Conservation (phyloP, 2,113 vertebrate genomes). For the Entelurus aequoreus region DNA sequence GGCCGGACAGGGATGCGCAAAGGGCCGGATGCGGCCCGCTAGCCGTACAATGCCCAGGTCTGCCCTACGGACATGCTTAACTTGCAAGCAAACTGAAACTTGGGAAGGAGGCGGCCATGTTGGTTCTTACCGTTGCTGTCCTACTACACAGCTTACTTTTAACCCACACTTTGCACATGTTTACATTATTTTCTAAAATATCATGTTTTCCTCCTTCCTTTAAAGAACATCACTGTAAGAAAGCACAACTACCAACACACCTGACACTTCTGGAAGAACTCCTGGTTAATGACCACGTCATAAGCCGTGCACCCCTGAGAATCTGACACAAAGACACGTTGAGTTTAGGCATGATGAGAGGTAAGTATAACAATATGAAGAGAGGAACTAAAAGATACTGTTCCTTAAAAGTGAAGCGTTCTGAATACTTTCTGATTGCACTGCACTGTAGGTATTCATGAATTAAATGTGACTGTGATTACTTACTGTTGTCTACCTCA, state of each 20-base stretch:
- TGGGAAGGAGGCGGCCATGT: too few species aligned
- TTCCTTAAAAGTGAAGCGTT: too few species aligned
- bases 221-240: not conserved
- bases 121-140: too few species aligned
- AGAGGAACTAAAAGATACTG: not conserved
- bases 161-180: not conserved
- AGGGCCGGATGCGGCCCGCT: too few species aligned
- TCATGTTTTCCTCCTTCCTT: not conserved
- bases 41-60: too few species aligned
- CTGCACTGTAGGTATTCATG: not conserved
- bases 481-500: constrained; percentile 83
- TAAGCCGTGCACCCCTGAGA: constrained; percentile 82
- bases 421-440: too few species aligned
- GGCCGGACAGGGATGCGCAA: too few species aligned
- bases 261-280: constrained; percentile 82
- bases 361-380: not conserved
- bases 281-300: constrained; percentile 81
- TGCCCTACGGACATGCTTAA: too few species aligned
- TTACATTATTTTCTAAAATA: not conserved
- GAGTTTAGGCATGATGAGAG: not conserved
- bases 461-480: not conserved
- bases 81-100: too few species aligned
- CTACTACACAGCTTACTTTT: not conserved
- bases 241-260: constrained; percentile 33
- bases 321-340: constrained; percentile 19